phyloP scores from a whole-genome alignment of 2,113 vertebrate genomes.

The Panthera uncia region DNA sequence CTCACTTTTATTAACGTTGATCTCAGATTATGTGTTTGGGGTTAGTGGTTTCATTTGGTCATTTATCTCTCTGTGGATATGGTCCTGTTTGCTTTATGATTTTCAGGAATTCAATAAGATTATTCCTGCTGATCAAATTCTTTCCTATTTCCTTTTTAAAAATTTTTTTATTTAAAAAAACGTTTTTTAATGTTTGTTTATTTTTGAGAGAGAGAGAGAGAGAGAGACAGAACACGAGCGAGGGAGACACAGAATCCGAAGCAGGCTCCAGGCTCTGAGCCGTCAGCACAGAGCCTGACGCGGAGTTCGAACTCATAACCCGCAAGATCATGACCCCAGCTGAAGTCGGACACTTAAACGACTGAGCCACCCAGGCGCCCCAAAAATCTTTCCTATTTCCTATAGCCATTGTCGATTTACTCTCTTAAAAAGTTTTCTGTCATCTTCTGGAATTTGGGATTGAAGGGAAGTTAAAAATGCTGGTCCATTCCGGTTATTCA shows the following conservation, averaged over 20 bases:
- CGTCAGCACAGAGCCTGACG: too few species aligned
- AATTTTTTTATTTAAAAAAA: too few species aligned
- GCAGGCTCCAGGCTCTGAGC: too few species aligned
- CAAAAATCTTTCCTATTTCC: neutral
- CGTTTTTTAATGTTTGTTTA: too few species aligned
- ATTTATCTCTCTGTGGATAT: neutral
- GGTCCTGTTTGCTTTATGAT: neutral
- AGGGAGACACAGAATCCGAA: too few species aligned
- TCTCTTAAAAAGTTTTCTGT: neutral
- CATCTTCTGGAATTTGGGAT: neutral
- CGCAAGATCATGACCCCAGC: too few species aligned
- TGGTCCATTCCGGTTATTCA: neutral
- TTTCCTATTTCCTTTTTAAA: neutral
- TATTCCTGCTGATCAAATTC: neutral
- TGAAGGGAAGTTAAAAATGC: neutral
- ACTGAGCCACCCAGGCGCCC: too few species aligned
- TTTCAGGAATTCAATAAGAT: neutral
- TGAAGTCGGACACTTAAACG: too few species aligned
- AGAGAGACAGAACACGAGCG: too few species aligned
- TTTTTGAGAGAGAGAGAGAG: too few species aligned
- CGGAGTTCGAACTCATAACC: too few species aligned
- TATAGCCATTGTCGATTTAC: neutral
- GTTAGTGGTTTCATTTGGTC: neutral
- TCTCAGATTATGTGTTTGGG: neutral
- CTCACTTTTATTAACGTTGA: neutral